Base-by-base conservation (phyloP, 2,113 vertebrate species). In the Clarias batrachus region DNA sequence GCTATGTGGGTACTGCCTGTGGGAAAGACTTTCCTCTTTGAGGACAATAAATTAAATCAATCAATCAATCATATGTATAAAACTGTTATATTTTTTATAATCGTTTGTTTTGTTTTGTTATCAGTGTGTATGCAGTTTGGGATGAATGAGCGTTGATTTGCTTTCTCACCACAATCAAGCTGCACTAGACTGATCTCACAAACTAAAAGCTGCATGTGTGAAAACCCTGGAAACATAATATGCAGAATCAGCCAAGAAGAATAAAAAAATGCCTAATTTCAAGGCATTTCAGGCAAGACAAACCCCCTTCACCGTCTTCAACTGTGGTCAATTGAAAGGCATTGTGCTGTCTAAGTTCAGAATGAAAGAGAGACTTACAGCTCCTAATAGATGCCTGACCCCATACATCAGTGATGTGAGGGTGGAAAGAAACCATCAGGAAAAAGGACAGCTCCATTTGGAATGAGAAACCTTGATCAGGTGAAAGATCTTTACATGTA, bases 331-430 rank as follows among this genome's bases (percentile, higher is more conserved):
- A 62, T 25, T 76, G 25, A 74, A 76, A 54, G 37, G 80, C 52
- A 65, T 27, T 73, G 78, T 57, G 13, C 41, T 76, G 85, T 82
- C 70, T 76, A 60, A 12, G 48, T n/a, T 86, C 66, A 54, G 25
- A 74, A 82, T 65, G 59, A 76, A 65, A 41, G 23, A 57, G 65
- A 81, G 65, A 19, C 25, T 21, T 62, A 76, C 57, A 41, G 48
- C 70, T 65, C 37, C 25, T 87, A 82, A 82, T 74, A 82, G 59
- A 59, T 82, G 80, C 19, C 80, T 82, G 86, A 76, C 59, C 27
- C 25, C 68, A 66, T 16, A 82, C 70, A 87, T 82, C 79, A 82
- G 70, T 59, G 33, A 73, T 27, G n/a, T 13, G 66, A 52, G 65
- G 70, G 25, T 14, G 25, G 37, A 77, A 54, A 62, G 11, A 81